These are phyloP conservation scores for Macrotis lagotis DNA, from an alignment of 2,113 vertebrate genomes.

Conservation along the genomic window DNA sequence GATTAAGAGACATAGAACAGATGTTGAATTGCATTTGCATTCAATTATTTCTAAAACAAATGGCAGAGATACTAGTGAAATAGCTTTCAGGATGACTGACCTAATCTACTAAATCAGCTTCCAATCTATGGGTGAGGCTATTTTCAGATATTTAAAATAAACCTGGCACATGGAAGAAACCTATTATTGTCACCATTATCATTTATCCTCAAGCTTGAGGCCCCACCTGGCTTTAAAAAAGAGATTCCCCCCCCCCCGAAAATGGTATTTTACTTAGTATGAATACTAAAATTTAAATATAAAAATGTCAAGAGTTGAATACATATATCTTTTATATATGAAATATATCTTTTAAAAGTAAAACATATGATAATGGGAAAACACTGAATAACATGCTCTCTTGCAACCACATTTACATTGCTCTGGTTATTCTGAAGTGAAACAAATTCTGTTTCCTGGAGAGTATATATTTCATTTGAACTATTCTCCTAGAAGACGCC, in stretches of 20 bases:
- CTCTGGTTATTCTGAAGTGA: neutral
- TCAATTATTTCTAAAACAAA: constrained; percentile 77
- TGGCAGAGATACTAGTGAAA: constrained; percentile 67
- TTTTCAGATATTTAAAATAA: constrained; percentile 57
- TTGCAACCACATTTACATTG: neutral
- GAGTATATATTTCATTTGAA: neutral
- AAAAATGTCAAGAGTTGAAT: constrained; percentile 21
- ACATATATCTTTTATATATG: too few relatives aligned
- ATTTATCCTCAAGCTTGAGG: neutral
- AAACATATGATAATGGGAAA: neutral
- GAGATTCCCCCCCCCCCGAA: constrained; percentile 24
- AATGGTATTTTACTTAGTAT: neutral
- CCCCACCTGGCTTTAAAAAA: neutral
- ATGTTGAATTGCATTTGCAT: constrained; percentile 73
- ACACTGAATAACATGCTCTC: neutral
- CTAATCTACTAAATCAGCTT: constrained; percentile 44
- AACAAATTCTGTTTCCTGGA: neutral
- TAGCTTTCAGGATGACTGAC: constrained; percentile 67
- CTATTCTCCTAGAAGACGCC: constrained; percentile 24
- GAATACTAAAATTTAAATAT: neutral
- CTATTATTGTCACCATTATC: constrained; percentile 25
- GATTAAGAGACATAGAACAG: constrained; percentile 74
- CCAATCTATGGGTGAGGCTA: constrained; percentile 54
- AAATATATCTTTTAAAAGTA: neutral
- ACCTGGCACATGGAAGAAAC: constrained; percentile 37